These are phyloP conservation scores for Rhinatrema bivittatum DNA, from an alignment of 2,797 vertebrate genomes.

Conservation along the genomic window DNA sequence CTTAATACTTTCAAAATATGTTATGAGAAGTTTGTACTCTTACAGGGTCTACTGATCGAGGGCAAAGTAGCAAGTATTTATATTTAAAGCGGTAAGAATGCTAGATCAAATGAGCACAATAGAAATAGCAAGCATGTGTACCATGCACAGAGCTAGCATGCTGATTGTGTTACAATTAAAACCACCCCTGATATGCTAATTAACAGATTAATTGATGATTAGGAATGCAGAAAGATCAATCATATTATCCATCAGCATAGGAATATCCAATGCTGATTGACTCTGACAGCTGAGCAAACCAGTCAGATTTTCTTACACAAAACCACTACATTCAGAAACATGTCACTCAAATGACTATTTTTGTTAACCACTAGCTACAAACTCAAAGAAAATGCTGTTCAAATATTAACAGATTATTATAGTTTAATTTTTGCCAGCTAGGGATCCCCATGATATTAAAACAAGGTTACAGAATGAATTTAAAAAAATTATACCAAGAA, in stretches of 20 bases:
- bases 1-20: constrained; percentile 27
- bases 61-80: constrained; percentile 42
- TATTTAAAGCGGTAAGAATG: constrained; percentile 36
- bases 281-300: constrained; percentile 28
- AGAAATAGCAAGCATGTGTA: constrained; percentile 36
- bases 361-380: constrained; percentile 16
- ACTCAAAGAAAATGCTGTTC: no score
- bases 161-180: constrained; percentile 51
- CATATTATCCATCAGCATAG: constrained; percentile 35
- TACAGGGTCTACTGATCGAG: constrained; percentile 40
- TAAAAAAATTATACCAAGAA: no score
- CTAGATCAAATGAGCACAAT: constrained; percentile 36
- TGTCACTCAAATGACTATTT: constrained; percentile 8
- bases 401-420: no score
- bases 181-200: constrained; percentile 39
- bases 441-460: no score
- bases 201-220: constrained; percentile 61
- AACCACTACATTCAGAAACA: constrained; percentile 21
- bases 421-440: no score
- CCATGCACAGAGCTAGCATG: constrained; percentile 44
- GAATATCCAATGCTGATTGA: constrained; percentile 36
- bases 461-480: no score
- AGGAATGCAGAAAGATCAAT: constrained; percentile 51
- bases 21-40: constrained; percentile 39
- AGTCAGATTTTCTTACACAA: constrained; percentile 8